Percentiles rank a stretch among this genome's conserved stretches.
Conservation (phyloP, 2,797 vertebrate species). For the Melanotaenia pygmaea region DNA sequence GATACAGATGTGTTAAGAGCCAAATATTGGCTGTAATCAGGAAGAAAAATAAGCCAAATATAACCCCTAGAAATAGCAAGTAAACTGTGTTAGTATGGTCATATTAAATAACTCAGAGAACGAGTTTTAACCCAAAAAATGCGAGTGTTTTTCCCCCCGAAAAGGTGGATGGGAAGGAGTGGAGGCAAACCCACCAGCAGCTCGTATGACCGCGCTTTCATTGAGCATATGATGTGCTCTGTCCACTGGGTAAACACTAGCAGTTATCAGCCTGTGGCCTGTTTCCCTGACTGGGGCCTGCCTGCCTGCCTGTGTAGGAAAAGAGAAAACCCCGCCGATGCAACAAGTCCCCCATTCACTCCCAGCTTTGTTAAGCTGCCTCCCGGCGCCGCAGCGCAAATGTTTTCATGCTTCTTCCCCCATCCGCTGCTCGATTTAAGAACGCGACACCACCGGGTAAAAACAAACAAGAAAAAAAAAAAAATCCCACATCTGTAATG, state of each 20-base stretch:
- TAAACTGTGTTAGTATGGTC: neutral
- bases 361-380: conserved; percentile 85
- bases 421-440: neutral
- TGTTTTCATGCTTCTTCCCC: conserved; percentile 5
- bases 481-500: neutral
- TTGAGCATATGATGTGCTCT: conserved; percentile 27
- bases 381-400: conserved; percentile 37
- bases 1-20: neutral
- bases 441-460: neutral
- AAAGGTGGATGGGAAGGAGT: neutral
- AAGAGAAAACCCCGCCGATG: conserved; percentile 80
- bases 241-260: conserved; percentile 57
- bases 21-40: neutral
- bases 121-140: neutral
- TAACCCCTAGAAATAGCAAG: neutral
- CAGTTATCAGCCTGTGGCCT: conserved; percentile 67
- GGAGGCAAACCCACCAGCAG: neutral
- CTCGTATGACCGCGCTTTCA: conserved; percentile 11
- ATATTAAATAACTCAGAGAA: neutral
- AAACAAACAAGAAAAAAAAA: neutral
- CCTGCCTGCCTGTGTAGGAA: conserved; percentile 47
- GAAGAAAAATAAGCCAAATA: neutral
- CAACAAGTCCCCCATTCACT: conserved; percentile 89
- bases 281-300: conserved; percentile 72
- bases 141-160: neutral